Evolutionary conservation across 2,888 invertebrate species (phyloP), one percentile per base, ranked within the genome.

Genomic region (Hirtodrosophila histrioides): DNA sequence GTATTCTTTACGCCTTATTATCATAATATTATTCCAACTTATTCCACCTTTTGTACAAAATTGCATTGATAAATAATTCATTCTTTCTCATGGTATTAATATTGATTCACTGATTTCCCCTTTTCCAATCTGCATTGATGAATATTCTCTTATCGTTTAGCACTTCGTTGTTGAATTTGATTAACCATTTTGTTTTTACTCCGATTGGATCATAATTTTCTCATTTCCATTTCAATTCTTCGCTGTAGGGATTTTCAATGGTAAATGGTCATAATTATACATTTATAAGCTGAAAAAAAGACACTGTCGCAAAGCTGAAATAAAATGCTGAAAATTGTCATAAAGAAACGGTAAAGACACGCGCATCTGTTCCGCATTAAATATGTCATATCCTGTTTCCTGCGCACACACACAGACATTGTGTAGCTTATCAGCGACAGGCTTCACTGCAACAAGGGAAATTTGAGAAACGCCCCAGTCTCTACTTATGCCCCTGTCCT

Each of bases 321-420:
- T 53, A 53, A 69, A 63, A 63, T 68, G 39, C 41, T 67, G n/a
- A 65, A 72, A 50, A 46, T 63, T 50, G 45, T 33, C 58, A 48
- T n/a, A 50, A 40, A 49, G 49, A 40, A 48, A 33, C 45, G 45
- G 17, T 55, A 61, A 55, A 78, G 75, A 75, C 51, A 67, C 54
- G 64, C 75, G 79, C 89, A 89, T 88, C 89, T 89, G 89, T 72
- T 86, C 62, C 72, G 68, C 75, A 86, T 89, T 89, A 89, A 89
- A 78, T 71, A 88, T 86, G 82, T 81, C 88, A 89, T 82, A 88
- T 88, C 88, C 89, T 84, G 77, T 75, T 89, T 88, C 87, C 89
- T 88, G 83, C 84, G 74, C 31, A 31, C 31, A 46, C 45, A 35
- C 27, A 40, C 6, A 57, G 24, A 44, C n/a, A 24, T 51, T 50